phyloP scores from a whole-genome alignment of 2,797 vertebrate species.

The Poeciliopsis turneri region DNA sequence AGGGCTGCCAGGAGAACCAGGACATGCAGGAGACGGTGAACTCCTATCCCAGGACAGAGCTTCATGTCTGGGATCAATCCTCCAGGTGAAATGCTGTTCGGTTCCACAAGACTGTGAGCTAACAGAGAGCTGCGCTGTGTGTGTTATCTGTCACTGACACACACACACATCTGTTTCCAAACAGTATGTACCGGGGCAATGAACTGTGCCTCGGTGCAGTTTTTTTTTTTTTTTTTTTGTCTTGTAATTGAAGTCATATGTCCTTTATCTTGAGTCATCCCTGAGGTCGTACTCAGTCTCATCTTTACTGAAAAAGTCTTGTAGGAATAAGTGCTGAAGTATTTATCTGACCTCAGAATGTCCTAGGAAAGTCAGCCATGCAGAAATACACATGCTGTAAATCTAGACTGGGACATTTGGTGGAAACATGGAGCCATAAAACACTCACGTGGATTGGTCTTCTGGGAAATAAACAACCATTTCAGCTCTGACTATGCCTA shows the following conservation, averaged over 20 bases:
- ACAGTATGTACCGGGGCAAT: slow-evolving; percentile 66
- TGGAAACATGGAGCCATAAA: not conserved
- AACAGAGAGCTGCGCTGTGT: slow-evolving; percentile 40
- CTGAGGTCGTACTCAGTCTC: slow-evolving; percentile 14
- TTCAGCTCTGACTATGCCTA: not conserved
- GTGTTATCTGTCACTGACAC: slow-evolving; percentile 73
- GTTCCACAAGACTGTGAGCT: slow-evolving; percentile 51
- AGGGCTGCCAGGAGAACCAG: slow-evolving; percentile 56
- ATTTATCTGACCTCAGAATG: slow-evolving; percentile 35
- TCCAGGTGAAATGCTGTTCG: slow-evolving; percentile 34
- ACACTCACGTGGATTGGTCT: not conserved
- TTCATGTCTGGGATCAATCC: slow-evolving; percentile 70
- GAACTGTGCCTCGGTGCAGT: slow-evolving; percentile 42
- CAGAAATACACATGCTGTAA: slow-evolving; percentile 1
- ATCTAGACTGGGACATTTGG: not conserved
- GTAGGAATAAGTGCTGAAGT: not conserved
- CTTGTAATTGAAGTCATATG: slow-evolving; percentile 49
- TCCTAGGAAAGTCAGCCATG: not conserved
- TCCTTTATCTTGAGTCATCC: slow-evolving; percentile 52
- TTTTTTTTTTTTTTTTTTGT: slow-evolving; percentile 9
- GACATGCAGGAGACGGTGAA: slow-evolving; percentile 42
- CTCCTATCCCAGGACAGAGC: slow-evolving; percentile 50
- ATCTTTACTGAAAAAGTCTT: not conserved
- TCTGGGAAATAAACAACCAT: not conserved
- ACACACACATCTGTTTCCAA: slow-evolving; percentile 47